These are phyloP conservation scores for Abscondita cerata DNA, from an alignment of 2,888 invertebrate species.

Conservation along the genomic window DNA sequence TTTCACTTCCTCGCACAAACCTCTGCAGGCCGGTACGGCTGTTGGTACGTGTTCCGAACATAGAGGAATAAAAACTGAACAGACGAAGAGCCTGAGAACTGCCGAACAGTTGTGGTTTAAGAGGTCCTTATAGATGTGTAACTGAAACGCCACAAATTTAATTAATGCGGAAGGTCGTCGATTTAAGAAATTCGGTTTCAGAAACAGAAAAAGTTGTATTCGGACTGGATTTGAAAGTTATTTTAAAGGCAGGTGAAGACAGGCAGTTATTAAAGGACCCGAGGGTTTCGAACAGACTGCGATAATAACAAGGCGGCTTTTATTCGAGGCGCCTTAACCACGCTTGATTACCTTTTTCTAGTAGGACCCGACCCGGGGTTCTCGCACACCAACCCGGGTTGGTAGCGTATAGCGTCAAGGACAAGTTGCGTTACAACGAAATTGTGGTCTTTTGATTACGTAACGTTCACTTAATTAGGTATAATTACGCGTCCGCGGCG, in stretches of 20 bases:
- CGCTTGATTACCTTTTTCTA: slow-evolving; percentile 39
- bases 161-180: not conserved
- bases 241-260: slow-evolving; percentile 7
- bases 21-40: slow-evolving; percentile 85
- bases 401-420: no score
- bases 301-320: slow-evolving; percentile 48
- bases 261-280: slow-evolving; percentile 14
- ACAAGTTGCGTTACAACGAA: no score
- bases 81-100: slow-evolving; percentile 84
- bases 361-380: slow-evolving; percentile 36
- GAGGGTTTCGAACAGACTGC: slow-evolving; percentile 38
- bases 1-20: slow-evolving; percentile 81
- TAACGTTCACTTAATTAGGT: slow-evolving; percentile 1
- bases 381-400: slow-evolving; percentile 31
- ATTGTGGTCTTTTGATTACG: slow-evolving; percentile 2
- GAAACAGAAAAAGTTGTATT: slow-evolving; percentile 24
- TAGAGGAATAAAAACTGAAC: slow-evolving; percentile 89
- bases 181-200: slow-evolving; percentile 19
- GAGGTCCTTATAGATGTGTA: slow-evolving; percentile 73
- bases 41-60: slow-evolving; percentile 87
- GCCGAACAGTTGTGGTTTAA: slow-evolving; percentile 81
- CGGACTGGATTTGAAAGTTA: slow-evolving; percentile 2
- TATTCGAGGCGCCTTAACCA: slow-evolving; percentile 47
- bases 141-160: slow-evolving; percentile 70
- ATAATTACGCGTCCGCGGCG: not conserved